phyloP scores from a whole-genome alignment of 2,888 invertebrate genomes.

The Brachypterus glaber region DNA sequence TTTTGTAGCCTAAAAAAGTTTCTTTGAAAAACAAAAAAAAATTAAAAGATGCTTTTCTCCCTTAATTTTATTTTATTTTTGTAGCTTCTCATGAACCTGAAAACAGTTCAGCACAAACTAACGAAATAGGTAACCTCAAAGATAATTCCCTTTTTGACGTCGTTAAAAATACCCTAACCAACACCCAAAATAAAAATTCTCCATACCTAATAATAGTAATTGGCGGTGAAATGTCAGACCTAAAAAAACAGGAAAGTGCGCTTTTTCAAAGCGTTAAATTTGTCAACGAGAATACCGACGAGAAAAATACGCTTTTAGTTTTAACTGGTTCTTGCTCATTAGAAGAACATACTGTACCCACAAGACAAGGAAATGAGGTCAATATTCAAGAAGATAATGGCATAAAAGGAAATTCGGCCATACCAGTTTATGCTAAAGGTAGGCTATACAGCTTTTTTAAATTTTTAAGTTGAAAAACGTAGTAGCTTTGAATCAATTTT shows the following conservation, averaged over 20 bases:
- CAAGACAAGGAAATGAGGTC: background rate
- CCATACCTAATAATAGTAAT: conserved; percentile 29
- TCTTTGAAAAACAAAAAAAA: no score
- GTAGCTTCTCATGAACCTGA: no score
- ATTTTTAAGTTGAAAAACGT: no score
- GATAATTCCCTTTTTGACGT: conserved; percentile 26
- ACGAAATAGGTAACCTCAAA: conserved; percentile 4
- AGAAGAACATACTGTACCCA: conserved; percentile 4
- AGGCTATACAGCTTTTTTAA: background rate
- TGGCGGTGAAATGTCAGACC: conserved; percentile 27
- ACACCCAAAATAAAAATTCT: conserved; percentile 21
- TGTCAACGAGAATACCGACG: conserved; percentile 28
- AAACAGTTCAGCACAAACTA: no score
- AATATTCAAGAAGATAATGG: background rate
- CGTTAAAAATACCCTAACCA: conserved; percentile 25
- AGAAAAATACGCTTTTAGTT: conserved; percentile 27
- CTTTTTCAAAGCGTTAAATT: conserved; percentile 31
- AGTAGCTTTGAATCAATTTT: no score
- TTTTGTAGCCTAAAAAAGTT: no score
- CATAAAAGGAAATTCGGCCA: conserved; percentile 1
- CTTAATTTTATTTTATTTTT: no score
- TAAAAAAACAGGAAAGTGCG: conserved; percentile 26
- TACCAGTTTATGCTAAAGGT: conserved; percentile 27
- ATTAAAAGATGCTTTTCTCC: no score
- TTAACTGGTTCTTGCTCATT: conserved; percentile 28